Base-by-base conservation (phyloP, 2,797 vertebrate genomes). In the Tragelaphus oryx region DNA sequence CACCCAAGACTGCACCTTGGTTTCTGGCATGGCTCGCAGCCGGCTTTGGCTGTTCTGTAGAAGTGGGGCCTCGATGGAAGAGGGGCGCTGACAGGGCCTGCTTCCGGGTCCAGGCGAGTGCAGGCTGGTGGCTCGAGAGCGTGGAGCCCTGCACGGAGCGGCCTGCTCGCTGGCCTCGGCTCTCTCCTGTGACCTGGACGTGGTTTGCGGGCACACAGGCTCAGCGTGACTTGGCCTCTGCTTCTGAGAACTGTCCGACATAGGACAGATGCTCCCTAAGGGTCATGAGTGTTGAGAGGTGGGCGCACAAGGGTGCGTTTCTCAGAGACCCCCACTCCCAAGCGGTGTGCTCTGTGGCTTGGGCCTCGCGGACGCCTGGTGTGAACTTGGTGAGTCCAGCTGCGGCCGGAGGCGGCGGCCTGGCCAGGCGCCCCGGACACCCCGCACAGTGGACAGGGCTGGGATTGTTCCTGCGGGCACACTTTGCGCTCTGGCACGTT, bases 401-500 rank as follows among this genome's bases (percentile, higher is more conserved):
- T 79, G 76, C 11, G 1, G 11, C 30, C 1, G 2, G n/a, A 4
- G 76, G 75, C 3, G 3, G 75, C 33, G 82, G 44, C 24, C 60
- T 82, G 74, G 30, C 81, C 1, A 46, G 76, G n/a, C 18, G 44
- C 89, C 62, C n/a, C 7, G 55, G 74, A 89, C 44, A 89, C 33
- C 0, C 62, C 8, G 14, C 13, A 6, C 84, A 86, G 68, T 76
- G 75, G 26, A 96, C 93, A 96, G 79, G 84, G 71, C 79, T 14
- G n/a, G 79, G 86, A 71, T 95, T 95, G 89, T 97, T 96, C 44
- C 37, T 18, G 71, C 4, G 44, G 82, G 65, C 9, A 44, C 11
- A 11, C 57, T 68, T 95, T 81, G 33, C 76, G 78, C 28, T 84
- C 5, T 1, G 87, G 87, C 94, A 52, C 57, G 13, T 93, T 93